phyloP scores from a whole-genome alignment of 2,113 vertebrate species.

The Erythrocebus patas region DNA sequence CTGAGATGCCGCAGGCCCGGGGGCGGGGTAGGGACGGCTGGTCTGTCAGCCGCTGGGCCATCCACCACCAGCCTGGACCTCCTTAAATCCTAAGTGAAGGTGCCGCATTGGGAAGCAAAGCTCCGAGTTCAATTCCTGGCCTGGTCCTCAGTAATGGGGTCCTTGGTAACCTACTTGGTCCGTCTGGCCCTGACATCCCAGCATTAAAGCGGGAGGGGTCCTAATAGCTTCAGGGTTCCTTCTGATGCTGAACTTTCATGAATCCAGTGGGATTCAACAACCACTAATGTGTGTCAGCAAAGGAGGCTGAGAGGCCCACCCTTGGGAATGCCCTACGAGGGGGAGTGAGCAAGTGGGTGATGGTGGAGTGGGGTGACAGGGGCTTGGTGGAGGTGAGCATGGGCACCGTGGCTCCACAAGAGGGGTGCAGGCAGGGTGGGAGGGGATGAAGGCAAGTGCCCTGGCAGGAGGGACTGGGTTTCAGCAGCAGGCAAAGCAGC shows the following conservation, averaged over 20 bases:
- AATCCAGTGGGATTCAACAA: neutral
- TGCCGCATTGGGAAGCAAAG: neutral
- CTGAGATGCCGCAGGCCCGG: neutral
- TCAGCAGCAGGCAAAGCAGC: neutral
- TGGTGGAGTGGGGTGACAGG: neutral
- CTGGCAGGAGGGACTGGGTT: neutral
- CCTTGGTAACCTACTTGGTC: neutral
- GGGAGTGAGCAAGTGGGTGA: neutral
- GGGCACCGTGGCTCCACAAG: neutral
- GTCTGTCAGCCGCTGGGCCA: neutral
- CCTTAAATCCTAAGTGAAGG: neutral
- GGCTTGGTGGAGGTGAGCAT: neutral
- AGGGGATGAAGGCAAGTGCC: neutral
- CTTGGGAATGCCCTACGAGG: neutral
- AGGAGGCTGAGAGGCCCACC: neutral
- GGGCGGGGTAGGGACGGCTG: accelerated
- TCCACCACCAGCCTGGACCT: neutral
- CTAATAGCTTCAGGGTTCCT: neutral
- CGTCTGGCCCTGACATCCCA: neutral
- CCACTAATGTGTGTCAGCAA: neutral
- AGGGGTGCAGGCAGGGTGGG: accelerated
- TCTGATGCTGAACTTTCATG: neutral
- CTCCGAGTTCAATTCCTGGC: neutral
- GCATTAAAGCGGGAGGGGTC: neutral
- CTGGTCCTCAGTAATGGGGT: neutral